phyloP scores from a whole-genome alignment of 2,113 vertebrate species.

The Oophaga pumilio region DNA sequence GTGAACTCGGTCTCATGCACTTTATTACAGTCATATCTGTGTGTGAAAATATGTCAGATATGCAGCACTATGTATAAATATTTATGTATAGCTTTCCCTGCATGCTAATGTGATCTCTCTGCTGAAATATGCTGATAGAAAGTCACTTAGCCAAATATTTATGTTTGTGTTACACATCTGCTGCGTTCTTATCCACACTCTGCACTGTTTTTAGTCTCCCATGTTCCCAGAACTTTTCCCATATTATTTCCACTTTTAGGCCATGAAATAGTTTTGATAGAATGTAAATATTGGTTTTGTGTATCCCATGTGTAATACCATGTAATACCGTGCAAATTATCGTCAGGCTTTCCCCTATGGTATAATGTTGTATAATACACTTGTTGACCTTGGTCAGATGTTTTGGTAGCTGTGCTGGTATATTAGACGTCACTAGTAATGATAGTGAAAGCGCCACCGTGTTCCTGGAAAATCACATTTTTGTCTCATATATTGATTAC shows the following conservation, averaged over 20 bases:
- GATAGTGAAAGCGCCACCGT: too few species aligned
- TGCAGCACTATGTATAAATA: background rate
- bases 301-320: background rate
- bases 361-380: background rate
- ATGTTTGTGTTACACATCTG: background rate
- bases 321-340: background rate
- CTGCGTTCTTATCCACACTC: background rate
- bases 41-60: conserved; percentile 18
- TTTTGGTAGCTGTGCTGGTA: background rate
- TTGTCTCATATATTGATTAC: background rate
- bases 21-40: background rate
- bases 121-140: conserved; percentile 22
- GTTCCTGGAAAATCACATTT: too few species aligned
- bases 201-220: background rate
- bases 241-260: background rate
- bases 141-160: background rate
- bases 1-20: background rate
- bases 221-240: background rate
- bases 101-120: background rate
- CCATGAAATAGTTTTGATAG: conserved; percentile 1
- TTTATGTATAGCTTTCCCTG: background rate
- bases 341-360: background rate
- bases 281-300: conserved; percentile 35
- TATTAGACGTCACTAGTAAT: background rate
- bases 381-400: background rate